Base-by-base conservation (phyloP, 1,140 invertebrate genomes). In the Archivesica marissinica region DNA sequence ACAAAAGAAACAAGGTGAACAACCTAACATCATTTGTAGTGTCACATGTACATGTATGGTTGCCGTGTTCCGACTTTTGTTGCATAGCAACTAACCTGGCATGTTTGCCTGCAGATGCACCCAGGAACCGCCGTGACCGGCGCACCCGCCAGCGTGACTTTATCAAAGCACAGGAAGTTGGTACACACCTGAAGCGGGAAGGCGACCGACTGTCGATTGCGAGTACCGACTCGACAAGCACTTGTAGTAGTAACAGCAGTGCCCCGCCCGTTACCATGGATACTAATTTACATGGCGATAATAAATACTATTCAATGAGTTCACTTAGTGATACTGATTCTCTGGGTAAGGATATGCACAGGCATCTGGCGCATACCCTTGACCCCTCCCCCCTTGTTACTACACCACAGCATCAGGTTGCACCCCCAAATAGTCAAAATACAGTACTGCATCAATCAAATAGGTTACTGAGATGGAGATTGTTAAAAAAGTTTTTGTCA, bases 111-210 rank as follows among this genome's bases (percentile, higher is more conserved):
- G 59, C 88, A 90, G 89, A 89, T 88, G 47, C 74, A 15, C 74
- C 78, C 35, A 66, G 82, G 23, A 87, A 54, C 66, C 87, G 90
- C 25, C 86, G 75, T 61, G 82, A 97, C 93, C 95, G 97, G 78
- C 96, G 96, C 7, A 96, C 97, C 92, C 95, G 97, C 87, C 97
- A 98, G 92, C 95, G 96, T 84, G 96, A 96, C 89, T 96, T 97
- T 92, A 96, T 97, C 88, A 96, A 96, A 91, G 97, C 97, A 91
- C 97, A 97, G 92, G 95, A 94, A 88, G 87, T 84, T 56, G 85
- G 66, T 52, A 86, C 86, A 41, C 83, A 86, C 50, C 25, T 64
- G 72, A 75, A 77, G 39, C 41, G 77, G 47, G 72, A 54, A 72
- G 83, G 78, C 44, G 85, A 89, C 30, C 59, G 87, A 78, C 80